Base-by-base conservation (phyloP, 2,888 invertebrate species). In the Lasiommata megera region DNA sequence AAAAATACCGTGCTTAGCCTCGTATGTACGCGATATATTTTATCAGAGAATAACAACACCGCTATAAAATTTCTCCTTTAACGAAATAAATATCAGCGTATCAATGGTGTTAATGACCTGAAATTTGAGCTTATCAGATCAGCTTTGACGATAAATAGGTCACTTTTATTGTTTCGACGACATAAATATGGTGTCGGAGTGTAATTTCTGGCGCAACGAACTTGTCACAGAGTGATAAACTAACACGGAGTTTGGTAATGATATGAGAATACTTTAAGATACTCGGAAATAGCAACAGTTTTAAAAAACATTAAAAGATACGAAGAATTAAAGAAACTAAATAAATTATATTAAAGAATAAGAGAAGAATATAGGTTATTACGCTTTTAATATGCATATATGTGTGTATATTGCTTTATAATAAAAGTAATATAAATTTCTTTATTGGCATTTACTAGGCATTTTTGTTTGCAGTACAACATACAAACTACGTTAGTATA, bases 91-190 rank as follows among this genome's bases (percentile, higher is more conserved):
- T 62, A 80, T 81, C 78, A 70, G 61, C 37, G 61, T 81, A 79
- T 81, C 78, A 70, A 61, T 37, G 60, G 76, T 83, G 84, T 85
- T 86, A 84, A 85, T 85, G 86, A 84, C 80, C 80, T 76, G 69
- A 75, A 78, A 80, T 77, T 75, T 74, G 73, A 67, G 68, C 76
- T 85, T 88, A 88, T 88, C 88, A 73, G 70, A 76, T 79, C 73
- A 72, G 71, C 69, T 76, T 69, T 66, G 74, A 74, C 72, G 82
- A 84, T 88, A 86, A 88, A 88, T 86, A 81, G 86, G 82, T 84
- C 87, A 82, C 69, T 80, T 80, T 84, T 81, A 84, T 82, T 81
- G 76, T 76, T 76, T 74, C 69, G 72, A 70, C 67, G 70, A 71
- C 67, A 72, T 70, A 76, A 74, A 80, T 78, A 84, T 82, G 81